Evolutionary conservation across 2,113 vertebrate species (phyloP).

Genomic region (Atlantisia rogersi): DNA sequence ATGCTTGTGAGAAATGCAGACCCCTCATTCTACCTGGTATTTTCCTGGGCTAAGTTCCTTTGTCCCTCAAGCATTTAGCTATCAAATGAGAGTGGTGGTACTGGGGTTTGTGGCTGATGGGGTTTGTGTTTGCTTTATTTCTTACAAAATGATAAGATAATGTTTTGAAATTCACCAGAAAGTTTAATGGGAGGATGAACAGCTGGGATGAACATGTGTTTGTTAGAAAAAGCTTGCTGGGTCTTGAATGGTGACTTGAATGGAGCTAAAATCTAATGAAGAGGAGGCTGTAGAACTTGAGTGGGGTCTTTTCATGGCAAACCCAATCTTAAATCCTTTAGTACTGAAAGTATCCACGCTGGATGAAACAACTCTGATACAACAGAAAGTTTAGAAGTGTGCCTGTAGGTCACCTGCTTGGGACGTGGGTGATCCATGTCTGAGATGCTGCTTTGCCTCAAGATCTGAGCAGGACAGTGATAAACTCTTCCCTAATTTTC

Average conservation of each 20-base stretch:
- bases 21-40: accelerated
- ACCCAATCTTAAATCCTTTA: not conserved
- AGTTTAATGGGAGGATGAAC: not conserved
- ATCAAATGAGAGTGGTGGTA: not conserved
- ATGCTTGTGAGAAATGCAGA: not conserved
- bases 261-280: not conserved
- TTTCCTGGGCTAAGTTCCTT: not conserved
- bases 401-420: not conserved
- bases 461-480: not conserved
- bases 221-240: not conserved
- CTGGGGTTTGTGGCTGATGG: not conserved
- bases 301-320: not conserved
- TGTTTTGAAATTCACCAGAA: not conserved
- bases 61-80: not conserved
- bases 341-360: not conserved
- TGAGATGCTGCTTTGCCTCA: not conserved
- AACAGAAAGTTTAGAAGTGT: not conserved
- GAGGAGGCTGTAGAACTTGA: not conserved
- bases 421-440: not conserved
- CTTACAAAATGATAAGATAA: not conserved
- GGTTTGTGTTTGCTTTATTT: not conserved
- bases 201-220: not conserved
- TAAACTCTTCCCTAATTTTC: not conserved
- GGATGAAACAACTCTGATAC: not conserved
- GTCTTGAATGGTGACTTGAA: not conserved